phyloP scores from a whole-genome alignment of 2,797 vertebrate species.

The Sebastes baramenuke region DNA sequence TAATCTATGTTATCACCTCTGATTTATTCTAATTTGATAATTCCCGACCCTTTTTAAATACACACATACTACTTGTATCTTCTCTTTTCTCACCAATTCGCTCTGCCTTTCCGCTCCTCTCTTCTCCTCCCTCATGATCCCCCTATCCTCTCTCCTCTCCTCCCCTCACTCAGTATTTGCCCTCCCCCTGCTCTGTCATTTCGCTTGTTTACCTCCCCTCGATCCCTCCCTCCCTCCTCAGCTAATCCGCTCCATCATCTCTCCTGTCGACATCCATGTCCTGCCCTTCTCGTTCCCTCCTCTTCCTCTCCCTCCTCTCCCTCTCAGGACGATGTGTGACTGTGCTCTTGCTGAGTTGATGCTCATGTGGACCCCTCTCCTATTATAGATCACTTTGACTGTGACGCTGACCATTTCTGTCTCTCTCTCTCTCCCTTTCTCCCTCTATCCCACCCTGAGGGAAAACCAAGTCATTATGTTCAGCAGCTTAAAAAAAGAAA shows the following conservation, averaged over 20 bases:
- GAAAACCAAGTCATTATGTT: constrained; percentile 64
- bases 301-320: constrained; percentile 29
- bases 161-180: constrained; percentile 39
- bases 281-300: constrained; percentile 53
- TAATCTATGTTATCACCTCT: too few relatives aligned
- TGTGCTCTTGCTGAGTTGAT: constrained; percentile 43
- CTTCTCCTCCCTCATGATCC: constrained; percentile 14
- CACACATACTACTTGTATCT: background rate
- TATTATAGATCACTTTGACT: constrained; percentile 65
- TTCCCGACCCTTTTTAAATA: background rate
- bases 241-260: constrained; percentile 47
- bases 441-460: constrained; percentile 39
- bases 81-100: background rate
- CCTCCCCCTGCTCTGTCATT: constrained; percentile 41
- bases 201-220: constrained; percentile 59
- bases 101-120: background rate
- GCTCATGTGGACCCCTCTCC: constrained; percentile 50
- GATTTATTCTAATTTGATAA: constrained; percentile 9
- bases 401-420: constrained; percentile 57
- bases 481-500: constrained; percentile 46
- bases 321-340: constrained; percentile 44
- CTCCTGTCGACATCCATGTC: constrained; percentile 39
- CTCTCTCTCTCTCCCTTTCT: constrained; percentile 8
- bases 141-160: constrained; percentile 11
- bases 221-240: constrained; percentile 18